Conservation (phyloP, 2,113 vertebrate genomes). For the Tricholaema leucomelas region DNA sequence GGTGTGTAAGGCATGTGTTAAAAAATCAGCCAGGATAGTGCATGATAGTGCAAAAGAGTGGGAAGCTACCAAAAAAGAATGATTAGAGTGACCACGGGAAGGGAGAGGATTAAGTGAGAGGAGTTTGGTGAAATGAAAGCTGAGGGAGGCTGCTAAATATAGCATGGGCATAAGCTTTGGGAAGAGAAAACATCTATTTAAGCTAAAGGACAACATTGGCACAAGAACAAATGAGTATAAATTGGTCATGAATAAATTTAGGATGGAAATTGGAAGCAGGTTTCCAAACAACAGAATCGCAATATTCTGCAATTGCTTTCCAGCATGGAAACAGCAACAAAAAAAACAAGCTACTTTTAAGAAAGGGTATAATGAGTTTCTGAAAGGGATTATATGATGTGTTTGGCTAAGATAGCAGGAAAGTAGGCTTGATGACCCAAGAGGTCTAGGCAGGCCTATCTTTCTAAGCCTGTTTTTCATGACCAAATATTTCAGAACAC, state of each 20-base stretch:
- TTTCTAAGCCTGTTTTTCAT: slow-evolving; percentile 19
- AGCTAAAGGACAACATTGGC: slow-evolving; percentile 47
- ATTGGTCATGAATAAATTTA: slow-evolving; percentile 61
- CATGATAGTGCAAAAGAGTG: background rate
- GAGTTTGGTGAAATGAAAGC: background rate
- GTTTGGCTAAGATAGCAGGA: slow-evolving; percentile 27
- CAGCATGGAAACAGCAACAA: slow-evolving; percentile 10
- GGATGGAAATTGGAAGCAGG: slow-evolving; percentile 20
- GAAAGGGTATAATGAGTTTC: background rate
- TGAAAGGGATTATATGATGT: slow-evolving; percentile 22
- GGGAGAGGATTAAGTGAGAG: background rate
- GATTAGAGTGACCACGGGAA: background rate
- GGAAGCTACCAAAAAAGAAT: background rate
- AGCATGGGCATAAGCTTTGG: background rate
- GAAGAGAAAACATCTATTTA: slow-evolving; percentile 44
- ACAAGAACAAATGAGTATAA: slow-evolving; percentile 48
- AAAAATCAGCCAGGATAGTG: background rate
- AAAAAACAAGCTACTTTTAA: background rate
- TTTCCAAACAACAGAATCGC: slow-evolving; percentile 36
- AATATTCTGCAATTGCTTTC: slow-evolving; percentile 30
- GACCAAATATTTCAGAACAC: background rate
- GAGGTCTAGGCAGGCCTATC: background rate
- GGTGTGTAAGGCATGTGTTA: background rate
- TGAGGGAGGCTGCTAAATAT: slow-evolving; percentile 12
- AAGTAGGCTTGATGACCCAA: slow-evolving; percentile 16